Conservation (phyloP, 2,888 invertebrate species). For the Pachymerium ferrugineum region DNA sequence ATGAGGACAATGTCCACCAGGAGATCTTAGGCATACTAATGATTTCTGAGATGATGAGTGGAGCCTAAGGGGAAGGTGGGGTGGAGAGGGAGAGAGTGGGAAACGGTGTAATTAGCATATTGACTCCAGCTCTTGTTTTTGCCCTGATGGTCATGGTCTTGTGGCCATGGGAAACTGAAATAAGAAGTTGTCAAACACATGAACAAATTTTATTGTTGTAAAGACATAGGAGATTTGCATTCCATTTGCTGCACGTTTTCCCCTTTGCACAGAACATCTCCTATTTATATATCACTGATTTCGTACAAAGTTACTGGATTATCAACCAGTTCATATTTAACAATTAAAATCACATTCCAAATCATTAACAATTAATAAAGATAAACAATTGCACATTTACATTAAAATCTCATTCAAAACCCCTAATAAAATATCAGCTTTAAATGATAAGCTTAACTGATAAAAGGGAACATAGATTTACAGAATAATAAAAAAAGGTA, state of each 20-base stretch:
- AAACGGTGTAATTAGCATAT: constrained; percentile 16
- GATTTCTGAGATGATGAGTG: constrained; percentile 2
- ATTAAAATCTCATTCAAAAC: background rate
- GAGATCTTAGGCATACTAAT: constrained; percentile 15
- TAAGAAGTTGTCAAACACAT: background rate
- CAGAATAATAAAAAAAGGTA: background rate
- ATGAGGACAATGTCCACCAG: constrained; percentile 10
- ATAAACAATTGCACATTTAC: background rate
- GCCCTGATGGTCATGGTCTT: background rate
- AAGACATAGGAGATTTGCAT: background rate
- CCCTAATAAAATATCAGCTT: background rate
- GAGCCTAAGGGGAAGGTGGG: background rate
- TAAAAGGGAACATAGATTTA: background rate
- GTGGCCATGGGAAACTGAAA: constrained; percentile 2
- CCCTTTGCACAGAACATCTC: too few relatives aligned
- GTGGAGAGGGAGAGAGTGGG: background rate
- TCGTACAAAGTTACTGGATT: too few relatives aligned
- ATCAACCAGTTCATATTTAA: too few relatives aligned
- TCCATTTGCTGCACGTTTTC: too few relatives aligned
- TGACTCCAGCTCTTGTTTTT: constrained; percentile 10
- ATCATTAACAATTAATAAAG: background rate
- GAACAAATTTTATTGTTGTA: background rate
- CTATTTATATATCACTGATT: too few relatives aligned
- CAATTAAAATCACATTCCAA: too few relatives aligned
- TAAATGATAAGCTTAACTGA: background rate